Evolutionary conservation across 2,113 vertebrate genomes (phyloP), one percentile per base, ranked within the genome.

Genomic region (Melierax canorus): DNA sequence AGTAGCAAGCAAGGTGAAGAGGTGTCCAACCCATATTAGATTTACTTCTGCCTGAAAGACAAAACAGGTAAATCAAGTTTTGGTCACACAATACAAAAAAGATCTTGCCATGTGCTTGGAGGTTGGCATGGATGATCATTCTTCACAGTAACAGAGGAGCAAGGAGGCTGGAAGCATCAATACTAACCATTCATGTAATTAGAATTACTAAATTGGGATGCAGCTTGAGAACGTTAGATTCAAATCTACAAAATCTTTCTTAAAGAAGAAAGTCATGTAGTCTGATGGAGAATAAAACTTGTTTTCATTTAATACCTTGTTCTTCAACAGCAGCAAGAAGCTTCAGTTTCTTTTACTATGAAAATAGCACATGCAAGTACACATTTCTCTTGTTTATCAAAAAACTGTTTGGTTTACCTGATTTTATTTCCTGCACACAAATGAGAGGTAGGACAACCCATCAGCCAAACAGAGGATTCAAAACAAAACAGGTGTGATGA

Each of bases 1-100:
- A 99, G 96, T 98, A 98, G 94, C 98, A 99, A 15, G 99, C 99
- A 93, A 99, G 97, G 67, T 99, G 99, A 90, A 99, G 99, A 51
- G 99, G 96, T 11, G 99, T 99, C 99, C 99, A 99, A 55, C 99
- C 99, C 86, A 98, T 88, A 62, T 98, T 98, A 91, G 97, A 98
- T 89, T 98, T 99, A 88, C 95, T 98, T 95, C 93, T 97, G 71
- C 99, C 99, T 99, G 94, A 82, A 97, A 96, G 64, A 88, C 55
- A 97, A 38, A 94, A 86, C 30, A 85, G 9, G 32, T 41, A 80
- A 88, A 84, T 82, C 16, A 88, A 94, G n/a, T 59, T 80, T 78
- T 68, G 29, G 26, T 82, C 53, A 56, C 20, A 51, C 3, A 30
- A 15, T 18, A 78, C 38, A 86, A 78, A 56, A 38, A 14, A 63